Conservation (phyloP, 2,888 invertebrate genomes). For the Scelioninae gen. 1 region DNA sequence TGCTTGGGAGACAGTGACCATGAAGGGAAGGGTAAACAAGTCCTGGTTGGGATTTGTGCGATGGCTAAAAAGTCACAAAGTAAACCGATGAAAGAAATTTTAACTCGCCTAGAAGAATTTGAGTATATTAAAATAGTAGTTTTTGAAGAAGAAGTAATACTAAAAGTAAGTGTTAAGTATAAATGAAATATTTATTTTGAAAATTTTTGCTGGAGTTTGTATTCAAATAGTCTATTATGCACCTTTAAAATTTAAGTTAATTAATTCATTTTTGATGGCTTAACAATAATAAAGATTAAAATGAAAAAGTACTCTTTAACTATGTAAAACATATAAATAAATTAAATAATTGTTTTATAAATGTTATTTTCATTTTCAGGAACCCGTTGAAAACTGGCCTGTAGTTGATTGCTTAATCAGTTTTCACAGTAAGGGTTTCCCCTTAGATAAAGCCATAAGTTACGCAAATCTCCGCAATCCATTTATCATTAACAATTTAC, state of each 20-base stretch:
- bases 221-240: no score
- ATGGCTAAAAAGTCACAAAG: slow-evolving; percentile 99
- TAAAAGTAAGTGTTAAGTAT: slow-evolving; percentile 87
- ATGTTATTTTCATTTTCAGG: slow-evolving; percentile 85
- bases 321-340: no score
- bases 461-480: slow-evolving; percentile 97
- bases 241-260: no score
- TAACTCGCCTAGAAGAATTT: slow-evolving; percentile 97
- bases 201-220: no score
- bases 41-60: slow-evolving; percentile 99
- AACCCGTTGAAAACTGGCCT: slow-evolving; percentile 99
- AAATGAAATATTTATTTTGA: neutral
- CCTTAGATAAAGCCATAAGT: slow-evolving; percentile 98
- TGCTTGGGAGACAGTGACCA: slow-evolving; percentile 84
- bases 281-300: no score
- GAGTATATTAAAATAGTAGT: slow-evolving; percentile 97
- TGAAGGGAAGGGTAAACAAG: slow-evolving; percentile 91
- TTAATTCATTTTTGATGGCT: no score
- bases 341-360: neutral
- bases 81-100: slow-evolving; percentile 99
- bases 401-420: slow-evolving; percentile 98
- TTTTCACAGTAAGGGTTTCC: slow-evolving; percentile 99
- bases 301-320: no score
- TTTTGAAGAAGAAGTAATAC: slow-evolving; percentile 97
- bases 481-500: slow-evolving; percentile 98